These are phyloP conservation scores for Trichoplusia ni DNA, from an alignment of 1,140 invertebrate genomes.

Conservation along the genomic window DNA sequence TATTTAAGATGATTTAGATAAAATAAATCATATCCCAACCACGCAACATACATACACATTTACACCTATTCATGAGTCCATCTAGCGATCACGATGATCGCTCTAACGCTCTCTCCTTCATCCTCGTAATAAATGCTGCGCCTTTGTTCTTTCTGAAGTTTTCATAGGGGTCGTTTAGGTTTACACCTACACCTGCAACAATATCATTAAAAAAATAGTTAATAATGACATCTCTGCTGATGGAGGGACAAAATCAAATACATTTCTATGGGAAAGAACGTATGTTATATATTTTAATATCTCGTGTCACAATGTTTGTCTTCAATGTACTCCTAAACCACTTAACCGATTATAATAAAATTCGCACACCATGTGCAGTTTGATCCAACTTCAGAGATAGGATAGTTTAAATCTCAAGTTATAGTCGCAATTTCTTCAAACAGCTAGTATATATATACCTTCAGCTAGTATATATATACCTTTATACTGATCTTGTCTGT, in stretches of 20 bases:
- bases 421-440: too few relatives aligned
- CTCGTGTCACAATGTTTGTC: too few relatives aligned
- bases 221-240: background rate
- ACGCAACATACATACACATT: slow-evolving; percentile 70
- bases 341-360: too few relatives aligned
- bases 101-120: slow-evolving; percentile 96
- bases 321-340: too few relatives aligned
- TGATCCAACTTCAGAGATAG: too few relatives aligned
- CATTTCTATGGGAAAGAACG: too few relatives aligned
- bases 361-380: too few relatives aligned
- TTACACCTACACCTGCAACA: slow-evolving; percentile 88
- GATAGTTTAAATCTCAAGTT: too few relatives aligned
- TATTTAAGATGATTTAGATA: slow-evolving; percentile 76
- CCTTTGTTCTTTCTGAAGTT: slow-evolving; percentile 98
- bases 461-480: slow-evolving; percentile 83
- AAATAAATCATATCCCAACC: slow-evolving; percentile 76
- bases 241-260: too few relatives aligned
- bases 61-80: slow-evolving; percentile 52
- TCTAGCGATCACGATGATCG: slow-evolving; percentile 79
- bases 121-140: slow-evolving; percentile 96
- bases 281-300: too few relatives aligned
- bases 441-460: too few relatives aligned
- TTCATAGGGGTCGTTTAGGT: slow-evolving; percentile 97
- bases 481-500: slow-evolving; percentile 95
- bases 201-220: slow-evolving; percentile 22